A percentile compares a stretch with the other conserved stretches of the same genome.
These are phyloP conservation scores for Palloptera scutellata DNA, from an alignment of 2,888 invertebrate species.

Conservation along the genomic window DNA sequence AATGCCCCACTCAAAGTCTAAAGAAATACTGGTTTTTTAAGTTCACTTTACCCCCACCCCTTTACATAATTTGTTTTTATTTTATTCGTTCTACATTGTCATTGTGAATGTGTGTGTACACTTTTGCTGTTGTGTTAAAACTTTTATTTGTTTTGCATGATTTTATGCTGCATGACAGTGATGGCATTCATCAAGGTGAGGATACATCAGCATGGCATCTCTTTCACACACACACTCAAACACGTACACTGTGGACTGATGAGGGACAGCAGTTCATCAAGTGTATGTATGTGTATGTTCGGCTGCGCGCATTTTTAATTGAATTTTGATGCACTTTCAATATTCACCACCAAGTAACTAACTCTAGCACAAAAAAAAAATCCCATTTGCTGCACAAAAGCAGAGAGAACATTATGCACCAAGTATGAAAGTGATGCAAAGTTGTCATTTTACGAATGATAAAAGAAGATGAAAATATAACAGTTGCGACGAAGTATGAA, in stretches of 20 bases:
- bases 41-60: not conserved
- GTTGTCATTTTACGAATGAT: too few relatives aligned
- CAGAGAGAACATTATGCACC: too few relatives aligned
- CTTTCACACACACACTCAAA: slow-evolving; percentile 27
- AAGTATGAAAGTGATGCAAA: too few relatives aligned
- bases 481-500: too few relatives aligned
- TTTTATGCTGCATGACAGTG: slow-evolving; percentile 21
- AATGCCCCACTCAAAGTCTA: not conserved
- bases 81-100: not conserved
- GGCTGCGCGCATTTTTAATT: slow-evolving; percentile 44
- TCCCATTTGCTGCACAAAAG: too few relatives aligned
- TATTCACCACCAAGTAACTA: not conserved
- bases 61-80: not conserved
- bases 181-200: slow-evolving; percentile 19
- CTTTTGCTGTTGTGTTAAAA: slow-evolving; percentile 24
- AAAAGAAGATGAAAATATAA: too few relatives aligned
- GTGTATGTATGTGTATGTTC: slow-evolving; percentile 31
- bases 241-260: slow-evolving; percentile 36
- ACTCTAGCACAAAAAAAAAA: too few relatives aligned
- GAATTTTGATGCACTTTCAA: slow-evolving; percentile 44
- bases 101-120: not conserved
- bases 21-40: not conserved
- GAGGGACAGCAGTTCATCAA: slow-evolving; percentile 61
- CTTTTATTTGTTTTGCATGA: slow-evolving; percentile 13
- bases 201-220: slow-evolving; percentile 31